Evolutionary conservation across 2,797 vertebrate species (phyloP), one percentile per base, ranked within the genome.

Genomic region (Chelmon rostratus): DNA sequence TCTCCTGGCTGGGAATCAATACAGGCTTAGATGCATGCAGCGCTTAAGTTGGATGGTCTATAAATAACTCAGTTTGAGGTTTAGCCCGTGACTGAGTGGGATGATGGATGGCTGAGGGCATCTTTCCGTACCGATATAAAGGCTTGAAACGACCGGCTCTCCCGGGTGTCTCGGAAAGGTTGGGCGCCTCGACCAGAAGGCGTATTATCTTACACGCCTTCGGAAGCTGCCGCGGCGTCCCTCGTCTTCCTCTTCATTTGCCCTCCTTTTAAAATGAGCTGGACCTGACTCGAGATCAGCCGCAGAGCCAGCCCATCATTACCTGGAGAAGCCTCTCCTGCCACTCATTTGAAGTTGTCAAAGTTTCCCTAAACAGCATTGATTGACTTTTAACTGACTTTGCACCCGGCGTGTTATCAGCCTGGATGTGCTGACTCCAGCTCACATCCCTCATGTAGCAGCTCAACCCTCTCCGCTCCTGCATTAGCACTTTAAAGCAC

Each of bases 401-500:
- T 91, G 87, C 65, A 37, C 15, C 6, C 31, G 70, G 57, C 82
- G 89, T 78, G 85, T 92, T 90, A 91, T 89, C 79, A 23, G 83
- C 65, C 9, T 11, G 37, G 74, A 86, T 91, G 73, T 92, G 89
- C 90, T 91, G 92, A 92, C 88, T 87, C 63, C 68, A 64, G 90
- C 88, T 79, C 76, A 25, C 62, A 40, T 62, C 76, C 66, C 76
- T 78, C 79, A 53, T 73, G 86, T 74, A 71, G 58, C 76, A 53
- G 23, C 79, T 58, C 67, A 42, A 69, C 73, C 74, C 83, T 59
- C 83, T 68, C 40, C 33, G 3, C 87, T 74, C 53, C 74, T 33
- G 78, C 91, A 90, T 93, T 92, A 90, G 86, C 91, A 91, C 88
- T 92, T 92, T 85, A 92, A 92, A 93, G 93, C 85, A 85, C 88